phyloP scores from a whole-genome alignment of 2,888 invertebrate species.

The Taenaris catops region DNA sequence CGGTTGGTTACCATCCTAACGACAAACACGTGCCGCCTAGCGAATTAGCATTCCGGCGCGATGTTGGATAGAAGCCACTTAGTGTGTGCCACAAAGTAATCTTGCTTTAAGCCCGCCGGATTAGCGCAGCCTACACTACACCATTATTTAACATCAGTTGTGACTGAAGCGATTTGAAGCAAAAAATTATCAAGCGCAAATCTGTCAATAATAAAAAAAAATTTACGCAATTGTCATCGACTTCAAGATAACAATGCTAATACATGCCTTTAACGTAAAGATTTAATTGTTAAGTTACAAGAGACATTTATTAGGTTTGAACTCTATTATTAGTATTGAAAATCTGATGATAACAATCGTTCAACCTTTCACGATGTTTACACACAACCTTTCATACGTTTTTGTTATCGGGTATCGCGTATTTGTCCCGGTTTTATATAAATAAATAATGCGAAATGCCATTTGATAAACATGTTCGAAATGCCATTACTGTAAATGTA shows the following conservation, averaged over 20 bases:
- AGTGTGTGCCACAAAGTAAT: too few relatives aligned
- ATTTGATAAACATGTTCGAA: conserved; percentile 19
- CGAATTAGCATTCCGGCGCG: too few relatives aligned
- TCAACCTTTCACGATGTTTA: conserved; percentile 72
- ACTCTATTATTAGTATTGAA: conserved; percentile 65
- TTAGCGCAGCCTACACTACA: too few relatives aligned
- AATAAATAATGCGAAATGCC: conserved; percentile 23
- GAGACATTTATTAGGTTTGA: conserved; percentile 38
- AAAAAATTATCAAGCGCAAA: too few relatives aligned
- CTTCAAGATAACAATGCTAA: background rate
- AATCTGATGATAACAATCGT: conserved; percentile 63
- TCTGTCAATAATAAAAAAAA: too few relatives aligned
- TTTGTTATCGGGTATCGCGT: conserved; percentile 18
- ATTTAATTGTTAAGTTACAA: conserved; percentile 36
- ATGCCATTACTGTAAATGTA: conserved; percentile 13
- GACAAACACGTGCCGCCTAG: too few relatives aligned
- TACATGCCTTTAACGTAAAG: conserved; percentile 1
- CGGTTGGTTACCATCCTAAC: too few relatives aligned
- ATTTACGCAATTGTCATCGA: background rate
- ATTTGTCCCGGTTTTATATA: conserved; percentile 16
- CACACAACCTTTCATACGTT: conserved; percentile 30
- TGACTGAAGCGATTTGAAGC: too few relatives aligned
- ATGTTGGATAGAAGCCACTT: too few relatives aligned
- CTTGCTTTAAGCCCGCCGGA: too few relatives aligned
- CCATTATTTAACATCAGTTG: too few relatives aligned